phyloP scores from a whole-genome alignment of 2,113 vertebrate species.

The Leptobrachium ailaonicum region DNA sequence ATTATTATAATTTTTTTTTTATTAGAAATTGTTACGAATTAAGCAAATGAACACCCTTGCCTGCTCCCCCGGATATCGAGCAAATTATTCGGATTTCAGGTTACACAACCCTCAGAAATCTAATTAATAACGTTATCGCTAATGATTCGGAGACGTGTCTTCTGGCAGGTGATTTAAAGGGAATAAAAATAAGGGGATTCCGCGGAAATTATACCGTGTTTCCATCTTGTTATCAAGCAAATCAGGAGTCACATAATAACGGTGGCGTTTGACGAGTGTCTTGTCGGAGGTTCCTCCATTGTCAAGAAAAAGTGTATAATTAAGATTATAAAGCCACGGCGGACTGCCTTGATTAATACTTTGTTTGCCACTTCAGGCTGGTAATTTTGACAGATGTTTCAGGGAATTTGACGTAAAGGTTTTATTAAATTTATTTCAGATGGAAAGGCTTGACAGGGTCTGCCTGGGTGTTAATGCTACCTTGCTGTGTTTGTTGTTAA shows the following conservation, averaged over 20 bases:
- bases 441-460: slow-evolving; percentile 37
- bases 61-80: slow-evolving; percentile 24
- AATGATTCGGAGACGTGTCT: slow-evolving; percentile 5
- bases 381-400: slow-evolving; percentile 54
- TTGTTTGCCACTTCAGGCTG: slow-evolving; percentile 56
- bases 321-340: slow-evolving; percentile 60
- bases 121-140: slow-evolving; percentile 14
- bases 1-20: slow-evolving; percentile 33
- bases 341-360: slow-evolving; percentile 57
- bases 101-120: slow-evolving; percentile 17
- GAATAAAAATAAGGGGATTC: neutral
- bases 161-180: neutral
- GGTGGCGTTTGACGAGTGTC: slow-evolving; percentile 59
- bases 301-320: slow-evolving; percentile 57
- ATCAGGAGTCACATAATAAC: slow-evolving; percentile 52
- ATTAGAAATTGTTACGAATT: slow-evolving; percentile 53
- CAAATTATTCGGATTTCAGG: slow-evolving; percentile 32
- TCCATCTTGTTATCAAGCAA: slow-evolving; percentile 50
- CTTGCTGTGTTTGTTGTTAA: slow-evolving; percentile 36
- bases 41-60: slow-evolving; percentile 40
- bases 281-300: slow-evolving; percentile 60
- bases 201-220: neutral
- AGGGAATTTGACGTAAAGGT: slow-evolving; percentile 47
- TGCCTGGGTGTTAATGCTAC: slow-evolving; percentile 26
- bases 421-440: slow-evolving; percentile 48